These are phyloP conservation scores for Geotrupes spiniger DNA, from an alignment of 2,888 invertebrate species.

Conservation along the genomic window DNA sequence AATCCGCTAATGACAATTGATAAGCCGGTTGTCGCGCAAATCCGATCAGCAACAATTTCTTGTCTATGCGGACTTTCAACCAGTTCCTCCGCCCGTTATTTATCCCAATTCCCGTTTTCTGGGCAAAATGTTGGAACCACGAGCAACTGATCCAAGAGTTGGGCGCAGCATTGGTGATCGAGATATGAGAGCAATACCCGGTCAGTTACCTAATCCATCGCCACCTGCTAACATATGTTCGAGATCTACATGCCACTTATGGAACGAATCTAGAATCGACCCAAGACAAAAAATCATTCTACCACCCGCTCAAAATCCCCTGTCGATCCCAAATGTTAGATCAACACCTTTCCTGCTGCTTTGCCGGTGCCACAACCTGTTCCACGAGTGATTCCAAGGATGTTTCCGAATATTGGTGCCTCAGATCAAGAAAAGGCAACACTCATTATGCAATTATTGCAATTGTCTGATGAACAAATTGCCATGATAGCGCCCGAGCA, in stretches of 20 bases:
- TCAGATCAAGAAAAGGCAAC: slow-evolving; percentile 96
- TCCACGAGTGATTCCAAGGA: slow-evolving; percentile 56
- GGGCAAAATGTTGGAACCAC: slow-evolving; percentile 58
- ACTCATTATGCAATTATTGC: slow-evolving; percentile 96
- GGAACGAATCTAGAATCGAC: slow-evolving; percentile 60
- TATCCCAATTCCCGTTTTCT: slow-evolving; percentile 33
- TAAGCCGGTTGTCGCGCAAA: slow-evolving; percentile 46
- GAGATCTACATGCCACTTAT: slow-evolving; percentile 51
- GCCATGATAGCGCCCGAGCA: slow-evolving; percentile 94
- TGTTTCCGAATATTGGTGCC: slow-evolving; percentile 62
- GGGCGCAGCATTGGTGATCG: slow-evolving; percentile 61
- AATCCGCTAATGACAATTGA: slow-evolving; percentile 63
- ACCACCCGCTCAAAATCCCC: too few species aligned
- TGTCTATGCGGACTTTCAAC: slow-evolving; percentile 40
- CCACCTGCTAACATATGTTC: slow-evolving; percentile 45
- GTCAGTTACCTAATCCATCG: slow-evolving; percentile 37
- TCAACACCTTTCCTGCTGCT: too few species aligned
- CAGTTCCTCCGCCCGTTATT: slow-evolving; percentile 35
- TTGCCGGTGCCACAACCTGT: slow-evolving; percentile 29
- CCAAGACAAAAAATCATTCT: slow-evolving; percentile 60
- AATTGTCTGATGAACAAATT: slow-evolving; percentile 96
- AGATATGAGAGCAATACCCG: slow-evolving; percentile 68
- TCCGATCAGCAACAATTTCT: slow-evolving; percentile 44
- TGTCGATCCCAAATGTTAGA: too few species aligned
- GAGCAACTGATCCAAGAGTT: slow-evolving; percentile 53